Base-by-base conservation (phyloP, 2,113 vertebrate genomes). In the Myotis yumanensis region DNA sequence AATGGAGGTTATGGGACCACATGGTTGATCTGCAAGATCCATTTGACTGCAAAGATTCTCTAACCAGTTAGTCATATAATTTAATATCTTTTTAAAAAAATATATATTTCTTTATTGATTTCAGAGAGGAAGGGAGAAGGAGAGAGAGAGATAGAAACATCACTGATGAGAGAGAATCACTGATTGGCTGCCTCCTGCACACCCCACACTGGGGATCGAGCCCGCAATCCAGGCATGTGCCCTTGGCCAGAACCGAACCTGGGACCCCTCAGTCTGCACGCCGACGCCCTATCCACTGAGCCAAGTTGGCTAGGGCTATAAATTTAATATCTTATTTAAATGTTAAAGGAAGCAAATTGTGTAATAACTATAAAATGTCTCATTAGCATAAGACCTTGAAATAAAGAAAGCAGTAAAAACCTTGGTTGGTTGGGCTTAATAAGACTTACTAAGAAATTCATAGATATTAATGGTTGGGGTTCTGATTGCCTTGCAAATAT, bases 321-420 rank as follows among this genome's bases (percentile, higher is more conserved):
- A 71, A 59, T 37, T 66, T 35, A 75, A 35, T 93, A 35, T 35
- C 86, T 59, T 88, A 40, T 81, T 73, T 89, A 64, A 11, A 18
- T 90, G 52, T 71, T 83, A 87, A 82, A 92, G 83, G 80, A 75
- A 86, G 7, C 72, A 89, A 83, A 76, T 85, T 73, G 17, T 86
- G 10, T 82, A 82, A 62, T 0, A 68, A 11, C n/a, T 90, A 0
- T 68, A 64, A 80, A 46, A 25, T 90, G 7, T 68, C 32, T 83
- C 66, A 17, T 25, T 93, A 79, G 48, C 54, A n/a, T 77, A 90
- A 46, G 20, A 86, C 30, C 10, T 89, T 80, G 51, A 87, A 90
- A 88, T 89, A 66, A 94, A 35, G 23, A 28, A 68, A 83, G 1
- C 46, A 69, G 20, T 90, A 77, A 35, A 79, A 93, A 16, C 71